A percentile compares a stretch with the other conserved stretches of the same genome.
phyloP scores from a whole-genome alignment of 2,888 invertebrate species.

The Biston betularia region DNA sequence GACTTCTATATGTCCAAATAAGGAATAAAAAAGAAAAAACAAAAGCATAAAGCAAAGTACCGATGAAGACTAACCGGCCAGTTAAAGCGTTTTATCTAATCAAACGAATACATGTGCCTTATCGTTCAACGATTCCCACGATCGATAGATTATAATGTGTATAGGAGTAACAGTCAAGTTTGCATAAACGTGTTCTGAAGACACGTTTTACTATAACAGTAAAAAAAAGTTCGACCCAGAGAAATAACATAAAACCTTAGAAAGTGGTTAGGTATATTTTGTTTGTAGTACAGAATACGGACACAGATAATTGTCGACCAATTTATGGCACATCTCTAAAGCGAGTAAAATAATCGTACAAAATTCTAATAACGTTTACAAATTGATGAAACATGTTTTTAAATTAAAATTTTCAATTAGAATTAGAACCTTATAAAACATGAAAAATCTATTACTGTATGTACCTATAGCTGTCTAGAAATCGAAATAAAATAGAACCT shows the following conservation, averaged over 20 bases:
- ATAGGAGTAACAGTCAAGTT: slow-evolving; percentile 44
- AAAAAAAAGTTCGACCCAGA: slow-evolving; percentile 33
- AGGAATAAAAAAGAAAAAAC: slow-evolving; percentile 10
- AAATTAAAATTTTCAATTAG: neutral
- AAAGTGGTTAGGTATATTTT: slow-evolving; percentile 7
- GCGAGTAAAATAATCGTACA: neutral
- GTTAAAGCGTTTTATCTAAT: slow-evolving; percentile 43
- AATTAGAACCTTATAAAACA: neutral
- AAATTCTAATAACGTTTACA: slow-evolving; percentile 4
- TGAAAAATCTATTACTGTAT: neutral
- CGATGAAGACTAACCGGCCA: slow-evolving; percentile 16
- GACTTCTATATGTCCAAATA: too few species aligned
- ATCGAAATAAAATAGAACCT: slow-evolving; percentile 2
- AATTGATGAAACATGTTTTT: slow-evolving; percentile 3
- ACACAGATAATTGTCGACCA: slow-evolving; percentile 11
- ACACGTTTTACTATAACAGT: slow-evolving; percentile 40
- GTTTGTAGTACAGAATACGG: slow-evolving; percentile 1
- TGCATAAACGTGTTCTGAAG: slow-evolving; percentile 45
- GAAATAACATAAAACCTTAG: slow-evolving; percentile 17
- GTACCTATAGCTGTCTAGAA: slow-evolving; percentile 10
- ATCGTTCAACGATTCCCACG: slow-evolving; percentile 60
- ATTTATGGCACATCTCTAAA: neutral
- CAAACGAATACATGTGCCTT: slow-evolving; percentile 12
- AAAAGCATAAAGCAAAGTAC: slow-evolving; percentile 26
- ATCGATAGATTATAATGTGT: slow-evolving; percentile 45